phyloP scores from a whole-genome alignment of 2,113 vertebrate species.

The Carollia perspicillata region DNA sequence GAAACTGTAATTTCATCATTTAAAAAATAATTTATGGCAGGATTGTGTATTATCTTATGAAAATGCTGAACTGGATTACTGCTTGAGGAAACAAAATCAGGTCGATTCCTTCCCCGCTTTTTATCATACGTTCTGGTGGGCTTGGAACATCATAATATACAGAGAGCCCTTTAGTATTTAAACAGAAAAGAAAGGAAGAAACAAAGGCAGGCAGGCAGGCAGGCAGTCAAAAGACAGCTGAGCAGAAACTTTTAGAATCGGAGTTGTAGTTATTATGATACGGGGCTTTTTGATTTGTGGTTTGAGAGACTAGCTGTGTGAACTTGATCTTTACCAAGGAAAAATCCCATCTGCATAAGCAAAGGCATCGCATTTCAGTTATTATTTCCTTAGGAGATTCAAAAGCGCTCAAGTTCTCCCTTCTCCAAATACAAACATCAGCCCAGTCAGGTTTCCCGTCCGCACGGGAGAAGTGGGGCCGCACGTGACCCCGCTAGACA shows the following conservation, averaged over 20 bases:
- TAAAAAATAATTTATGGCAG: not conserved
- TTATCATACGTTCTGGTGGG: not conserved
- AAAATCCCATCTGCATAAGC: constrained; percentile 74
- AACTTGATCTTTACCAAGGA: constrained; percentile 73
- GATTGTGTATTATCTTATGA: not conserved
- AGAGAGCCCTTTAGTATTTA: not conserved
- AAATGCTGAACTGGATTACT: not conserved
- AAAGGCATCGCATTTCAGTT: constrained; percentile 63
- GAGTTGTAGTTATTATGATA: constrained; percentile 48
- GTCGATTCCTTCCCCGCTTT: not conserved
- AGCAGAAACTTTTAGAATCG: constrained; percentile 40
- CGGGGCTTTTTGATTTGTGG: constrained; percentile 63
- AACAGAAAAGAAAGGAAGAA: not conserved
- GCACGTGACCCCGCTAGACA: constrained; percentile 78
- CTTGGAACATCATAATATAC: not conserved
- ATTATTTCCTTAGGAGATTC: constrained; percentile 70
- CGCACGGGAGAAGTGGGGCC: constrained; percentile 72
- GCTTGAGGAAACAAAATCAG: not conserved
- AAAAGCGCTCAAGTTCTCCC: constrained; percentile 76
- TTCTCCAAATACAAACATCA: constrained; percentile 73
- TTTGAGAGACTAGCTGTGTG: constrained; percentile 41
- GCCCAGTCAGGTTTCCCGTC: constrained; percentile 64
- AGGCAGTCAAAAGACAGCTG: not conserved
- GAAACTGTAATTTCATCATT: not conserved
- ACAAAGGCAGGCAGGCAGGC: not conserved